Evolutionary conservation across 1,140 invertebrate genomes (phyloP).

Genomic region (Lethocerus indicus): DNA sequence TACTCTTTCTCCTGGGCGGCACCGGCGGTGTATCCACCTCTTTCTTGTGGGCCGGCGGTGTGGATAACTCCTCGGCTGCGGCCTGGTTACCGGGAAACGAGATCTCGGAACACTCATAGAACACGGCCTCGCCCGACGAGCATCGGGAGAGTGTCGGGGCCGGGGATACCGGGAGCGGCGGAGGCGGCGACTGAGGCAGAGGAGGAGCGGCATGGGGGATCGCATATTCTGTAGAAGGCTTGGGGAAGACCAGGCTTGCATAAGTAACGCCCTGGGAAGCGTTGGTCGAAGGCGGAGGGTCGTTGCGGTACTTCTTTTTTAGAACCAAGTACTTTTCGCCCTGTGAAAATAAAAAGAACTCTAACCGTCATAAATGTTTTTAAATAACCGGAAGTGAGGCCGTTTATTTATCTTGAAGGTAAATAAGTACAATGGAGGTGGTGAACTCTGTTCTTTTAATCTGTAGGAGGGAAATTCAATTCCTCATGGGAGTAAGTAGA

Average conservation of each 20-base stretch:
- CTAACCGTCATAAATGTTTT: slow-evolving; percentile 3
- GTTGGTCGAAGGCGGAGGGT: slow-evolving; percentile 2
- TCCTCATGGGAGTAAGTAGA: background rate
- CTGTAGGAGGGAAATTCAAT: too few relatives aligned
- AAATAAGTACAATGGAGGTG: too few relatives aligned
- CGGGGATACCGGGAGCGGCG: slow-evolving; percentile 21
- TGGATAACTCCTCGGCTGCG: background rate
- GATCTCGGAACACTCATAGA: too few relatives aligned
- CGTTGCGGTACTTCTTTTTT: slow-evolving; percentile 47
- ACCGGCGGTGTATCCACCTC: slow-evolving; percentile 29
- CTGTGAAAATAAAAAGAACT: slow-evolving; percentile 19
- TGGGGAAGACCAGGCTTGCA: slow-evolving; percentile 7
- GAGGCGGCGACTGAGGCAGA: slow-evolving; percentile 18
- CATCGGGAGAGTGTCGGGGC: background rate
- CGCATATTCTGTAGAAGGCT: slow-evolving; percentile 1
- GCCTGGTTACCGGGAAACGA: background rate
- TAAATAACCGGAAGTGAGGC: too few relatives aligned
- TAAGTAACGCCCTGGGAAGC: slow-evolving; percentile 14
- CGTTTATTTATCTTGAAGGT: too few relatives aligned
- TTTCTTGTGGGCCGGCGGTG: slow-evolving; percentile 3
- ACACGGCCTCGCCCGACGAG: too few relatives aligned
- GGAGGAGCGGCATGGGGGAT: slow-evolving; percentile 29
- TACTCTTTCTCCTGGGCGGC: slow-evolving; percentile 34
- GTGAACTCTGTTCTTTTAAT: too few relatives aligned
- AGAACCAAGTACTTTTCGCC: slow-evolving; percentile 71